Evolutionary conservation across 2,888 invertebrate genomes (phyloP).

Genomic region (Cyclophora punctaria): DNA sequence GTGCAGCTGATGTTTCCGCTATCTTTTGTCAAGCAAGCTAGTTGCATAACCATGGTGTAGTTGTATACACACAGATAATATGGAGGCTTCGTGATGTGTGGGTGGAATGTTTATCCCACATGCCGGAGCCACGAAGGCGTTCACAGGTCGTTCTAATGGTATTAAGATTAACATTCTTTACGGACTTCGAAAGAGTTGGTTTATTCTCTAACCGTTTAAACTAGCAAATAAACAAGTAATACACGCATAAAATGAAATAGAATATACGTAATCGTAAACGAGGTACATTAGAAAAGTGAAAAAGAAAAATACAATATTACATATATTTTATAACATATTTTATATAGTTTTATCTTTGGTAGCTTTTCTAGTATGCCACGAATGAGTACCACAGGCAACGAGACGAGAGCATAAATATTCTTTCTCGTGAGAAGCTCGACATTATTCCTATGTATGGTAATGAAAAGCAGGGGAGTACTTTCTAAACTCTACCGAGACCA

Average conservation of each 20-base stretch:
- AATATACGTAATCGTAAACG: constrained; percentile 2
- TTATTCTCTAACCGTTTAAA: too few relatives aligned
- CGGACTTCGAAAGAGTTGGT: too few relatives aligned
- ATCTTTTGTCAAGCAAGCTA: constrained; percentile 27
- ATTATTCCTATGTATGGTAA: too few relatives aligned
- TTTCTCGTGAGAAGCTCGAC: too few relatives aligned
- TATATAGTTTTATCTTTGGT: not conserved
- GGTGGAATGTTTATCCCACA: constrained; percentile 21
- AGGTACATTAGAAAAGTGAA: constrained; percentile 16
- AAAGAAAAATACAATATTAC: constrained; percentile 7
- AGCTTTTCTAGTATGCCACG: not conserved
- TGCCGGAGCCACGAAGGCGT: constrained; percentile 5
- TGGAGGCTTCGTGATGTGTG: constrained; percentile 14
- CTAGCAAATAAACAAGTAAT: too few relatives aligned
- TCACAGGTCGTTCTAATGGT: too few relatives aligned
- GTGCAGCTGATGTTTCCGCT: constrained; percentile 21
- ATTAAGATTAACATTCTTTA: too few relatives aligned
- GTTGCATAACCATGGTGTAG: constrained; percentile 27
- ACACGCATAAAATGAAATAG: too few relatives aligned
- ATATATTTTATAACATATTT: not conserved
- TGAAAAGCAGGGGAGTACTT: too few relatives aligned
- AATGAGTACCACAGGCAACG: too few relatives aligned
- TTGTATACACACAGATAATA: constrained; percentile 19
- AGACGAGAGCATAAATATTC: too few relatives aligned
- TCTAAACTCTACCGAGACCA: too few relatives aligned